phyloP scores from a whole-genome alignment of 2,888 invertebrate genomes.

The Bembecia ichneumoniformis region DNA sequence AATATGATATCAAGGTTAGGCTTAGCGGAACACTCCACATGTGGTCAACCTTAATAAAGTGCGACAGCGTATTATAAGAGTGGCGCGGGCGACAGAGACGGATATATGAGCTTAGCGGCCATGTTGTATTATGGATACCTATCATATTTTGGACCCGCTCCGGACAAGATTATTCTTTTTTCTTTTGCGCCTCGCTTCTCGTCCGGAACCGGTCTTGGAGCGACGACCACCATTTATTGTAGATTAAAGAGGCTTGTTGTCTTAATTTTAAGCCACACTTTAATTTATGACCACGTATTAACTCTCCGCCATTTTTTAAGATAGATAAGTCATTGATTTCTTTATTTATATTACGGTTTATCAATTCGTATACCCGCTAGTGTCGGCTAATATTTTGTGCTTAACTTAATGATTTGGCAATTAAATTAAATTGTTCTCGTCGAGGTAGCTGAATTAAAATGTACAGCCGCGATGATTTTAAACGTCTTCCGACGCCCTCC shows the following conservation, averaged over 20 bases:
- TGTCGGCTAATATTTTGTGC: constrained; percentile 66
- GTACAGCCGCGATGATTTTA: constrained; percentile 51
- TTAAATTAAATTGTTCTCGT: constrained; percentile 69
- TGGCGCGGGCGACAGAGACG: constrained; percentile 39
- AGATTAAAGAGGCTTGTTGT: constrained; percentile 74
- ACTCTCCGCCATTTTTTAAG: constrained; percentile 60
- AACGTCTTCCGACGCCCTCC: constrained; percentile 29
- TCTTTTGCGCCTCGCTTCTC: constrained; percentile 62
- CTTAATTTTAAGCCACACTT: constrained; percentile 71
- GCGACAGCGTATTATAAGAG: constrained; percentile 44
- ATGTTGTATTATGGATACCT: constrained; percentile 73
- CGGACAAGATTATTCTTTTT: constrained; percentile 69
- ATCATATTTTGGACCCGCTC: constrained; percentile 72
- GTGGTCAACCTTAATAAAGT: constrained; percentile 71
- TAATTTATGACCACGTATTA: constrained; percentile 69
- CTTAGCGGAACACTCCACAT: constrained; percentile 73
- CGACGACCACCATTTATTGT: constrained; percentile 71
- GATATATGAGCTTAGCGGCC: constrained; percentile 67
- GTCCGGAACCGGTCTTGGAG: constrained; percentile 59
- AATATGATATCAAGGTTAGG: constrained; percentile 73
- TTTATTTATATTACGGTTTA: constrained; percentile 52
- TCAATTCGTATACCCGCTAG: constrained; percentile 55
- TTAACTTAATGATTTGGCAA: constrained; percentile 72
- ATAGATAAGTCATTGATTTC: constrained; percentile 59
- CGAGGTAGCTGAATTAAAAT: constrained; percentile 69